These are phyloP conservation scores for Aphis craccivora DNA, from an alignment of 1,140 invertebrate genomes.

Conservation along the genomic window DNA sequence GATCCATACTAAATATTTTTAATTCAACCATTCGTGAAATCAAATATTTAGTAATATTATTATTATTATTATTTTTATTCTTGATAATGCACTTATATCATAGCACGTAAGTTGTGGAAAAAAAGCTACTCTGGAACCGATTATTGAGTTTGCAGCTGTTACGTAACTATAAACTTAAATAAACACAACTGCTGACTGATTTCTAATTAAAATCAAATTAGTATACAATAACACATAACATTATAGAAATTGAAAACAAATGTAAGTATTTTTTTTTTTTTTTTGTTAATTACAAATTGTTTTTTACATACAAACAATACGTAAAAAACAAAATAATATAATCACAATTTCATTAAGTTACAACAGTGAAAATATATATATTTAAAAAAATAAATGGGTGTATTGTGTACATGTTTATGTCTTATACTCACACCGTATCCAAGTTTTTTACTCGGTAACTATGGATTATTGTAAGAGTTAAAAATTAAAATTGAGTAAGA, in stretches of 20 bases:
- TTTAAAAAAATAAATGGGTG: too few species aligned
- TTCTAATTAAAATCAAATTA: neutral
- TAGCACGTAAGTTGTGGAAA: neutral
- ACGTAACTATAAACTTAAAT: neutral
- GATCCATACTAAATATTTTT: neutral
- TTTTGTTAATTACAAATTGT: neutral
- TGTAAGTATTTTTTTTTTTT: neutral
- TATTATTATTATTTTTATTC: neutral
- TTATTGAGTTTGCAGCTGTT: neutral
- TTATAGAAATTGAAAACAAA: neutral
- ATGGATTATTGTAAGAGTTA: neutral
- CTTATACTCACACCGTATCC: neutral
- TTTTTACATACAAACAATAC: neutral
- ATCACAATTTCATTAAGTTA: neutral
- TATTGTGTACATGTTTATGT: neutral
- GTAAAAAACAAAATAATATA: neutral
- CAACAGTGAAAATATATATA: neutral
- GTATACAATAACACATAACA: neutral
- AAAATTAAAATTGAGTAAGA: neutral
- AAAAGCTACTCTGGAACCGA: neutral
- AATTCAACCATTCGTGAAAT: neutral
- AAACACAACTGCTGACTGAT: neutral
- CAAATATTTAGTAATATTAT: neutral
- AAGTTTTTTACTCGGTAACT: neutral
- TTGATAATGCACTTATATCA: neutral